Evolutionary conservation across 2,113 vertebrate genomes (phyloP), one percentile per base, ranked within the genome.

Genomic region (Dryoscopus gambensis): DNA sequence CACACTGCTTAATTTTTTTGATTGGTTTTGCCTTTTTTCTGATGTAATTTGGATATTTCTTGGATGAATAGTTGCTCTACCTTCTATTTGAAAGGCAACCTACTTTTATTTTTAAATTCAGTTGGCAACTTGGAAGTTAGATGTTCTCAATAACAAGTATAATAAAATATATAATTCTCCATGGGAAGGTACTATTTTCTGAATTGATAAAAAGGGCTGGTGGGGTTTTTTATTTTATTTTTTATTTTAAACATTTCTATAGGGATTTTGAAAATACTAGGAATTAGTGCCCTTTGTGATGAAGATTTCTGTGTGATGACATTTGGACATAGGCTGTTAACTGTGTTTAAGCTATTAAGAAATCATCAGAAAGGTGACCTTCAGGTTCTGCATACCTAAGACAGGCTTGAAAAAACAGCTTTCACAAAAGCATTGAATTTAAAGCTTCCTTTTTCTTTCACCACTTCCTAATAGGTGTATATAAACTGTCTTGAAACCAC

Each of bases 401-500:
- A 28, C 49, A 73, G 40, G 24, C 47, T 79, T 85, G 57, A 62
- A 83, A 75, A 73, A 82, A 75, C 20, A 83, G 15, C 28, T 89
- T 86, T 71, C 35, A 71, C 5, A 53, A 86, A 92, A 89, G 16
- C 75, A 78, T 13, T 89, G 37, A 62, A 77, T 42, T 27, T 21
- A 70, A 69, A 52, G 12, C 11, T 47, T 55, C 13, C 75, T 59
- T 49, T 37, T 77, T 62, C 9, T 62, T 33, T 15, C 17, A 6
- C 42, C 40, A 8, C 19, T 93, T 73, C 55, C 76, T 64, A 86
- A 62, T 94, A 99, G 99, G 67, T 89, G 37, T 84, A 95, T 97
- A 85, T 98, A 91, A 98, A 98, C 87, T 98, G 96, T 89, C 97
- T 98, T 59, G 98, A 98, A 97, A 97, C 93, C 28, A 98, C 98